phyloP scores from a whole-genome alignment of 2,113 vertebrate species.

The Rostratula benghalensis region DNA sequence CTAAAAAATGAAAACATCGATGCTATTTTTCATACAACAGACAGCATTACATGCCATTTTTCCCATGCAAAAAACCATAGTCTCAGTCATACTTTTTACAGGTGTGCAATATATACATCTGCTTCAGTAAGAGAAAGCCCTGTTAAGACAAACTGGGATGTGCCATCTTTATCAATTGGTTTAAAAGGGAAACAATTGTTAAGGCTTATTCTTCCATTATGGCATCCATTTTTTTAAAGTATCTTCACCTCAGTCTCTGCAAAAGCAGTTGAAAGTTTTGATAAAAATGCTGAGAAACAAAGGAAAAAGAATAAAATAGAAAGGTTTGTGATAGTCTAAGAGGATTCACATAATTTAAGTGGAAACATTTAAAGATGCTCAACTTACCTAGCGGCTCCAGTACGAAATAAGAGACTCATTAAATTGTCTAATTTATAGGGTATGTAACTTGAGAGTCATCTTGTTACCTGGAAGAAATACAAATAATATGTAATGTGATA shows the following conservation, averaged over 20 bases:
- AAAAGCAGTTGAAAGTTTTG: neutral
- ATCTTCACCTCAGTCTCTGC: neutral
- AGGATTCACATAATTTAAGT: neutral
- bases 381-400: neutral
- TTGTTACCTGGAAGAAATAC: neutral
- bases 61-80: neutral
- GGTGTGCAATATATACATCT: neutral
- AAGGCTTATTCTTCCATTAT: neutral
- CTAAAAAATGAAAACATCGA: neutral
- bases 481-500: neutral
- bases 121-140: neutral
- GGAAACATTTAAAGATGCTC: neutral
- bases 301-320: neutral
- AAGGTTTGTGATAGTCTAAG: neutral
- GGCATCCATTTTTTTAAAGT: neutral
- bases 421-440: conserved; percentile 22
- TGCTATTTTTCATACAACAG: neutral
- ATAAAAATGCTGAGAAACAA: neutral
- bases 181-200: neutral
- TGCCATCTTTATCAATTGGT: neutral
- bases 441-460: neutral
- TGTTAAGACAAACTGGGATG: neutral
- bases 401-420: neutral
- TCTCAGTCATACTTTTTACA: neutral
- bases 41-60: neutral